phyloP scores from a whole-genome alignment of 2,888 invertebrate genomes.

The Dorcus hopei region DNA sequence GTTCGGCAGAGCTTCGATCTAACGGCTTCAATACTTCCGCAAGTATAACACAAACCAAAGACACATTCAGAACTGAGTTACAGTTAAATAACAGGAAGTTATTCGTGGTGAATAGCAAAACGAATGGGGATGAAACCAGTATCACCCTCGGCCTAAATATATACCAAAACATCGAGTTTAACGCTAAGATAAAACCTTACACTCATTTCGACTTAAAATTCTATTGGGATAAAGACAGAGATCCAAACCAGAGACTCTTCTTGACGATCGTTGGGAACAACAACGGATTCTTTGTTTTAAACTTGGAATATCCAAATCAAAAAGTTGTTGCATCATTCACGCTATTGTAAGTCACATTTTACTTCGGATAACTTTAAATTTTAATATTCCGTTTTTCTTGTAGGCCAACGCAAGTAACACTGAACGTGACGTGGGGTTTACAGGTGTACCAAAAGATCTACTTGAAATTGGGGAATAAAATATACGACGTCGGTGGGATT shows the following conservation, averaged over 20 bases:
- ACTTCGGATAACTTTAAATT: not conserved
- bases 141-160: constrained; percentile 26
- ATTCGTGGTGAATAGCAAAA: constrained; percentile 17
- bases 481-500: constrained; percentile 28
- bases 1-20: constrained; percentile 16
- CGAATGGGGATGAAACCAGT: constrained; percentile 16
- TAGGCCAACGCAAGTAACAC: constrained; percentile 29
- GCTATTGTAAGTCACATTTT: constrained; percentile 25
- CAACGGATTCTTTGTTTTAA: constrained; percentile 25
- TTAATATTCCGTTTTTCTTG: constrained; percentile 4
- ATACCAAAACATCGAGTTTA: constrained; percentile 30
- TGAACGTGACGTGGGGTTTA: constrained; percentile 31
- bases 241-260: constrained; percentile 20
- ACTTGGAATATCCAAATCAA: constrained; percentile 29
- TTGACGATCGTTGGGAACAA: constrained; percentile 18
- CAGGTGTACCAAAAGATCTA: constrained; percentile 26
- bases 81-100: constrained; percentile 25
- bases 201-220: constrained; percentile 24
- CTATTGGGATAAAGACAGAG: constrained; percentile 30
- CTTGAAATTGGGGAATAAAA: constrained; percentile 28
- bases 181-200: constrained; percentile 19
- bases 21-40: constrained; percentile 16
- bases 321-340: constrained; percentile 24
- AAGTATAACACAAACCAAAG: constrained; percentile 21
- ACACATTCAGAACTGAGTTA: constrained; percentile 17